Base-by-base conservation (phyloP, 2,797 vertebrate species). In the Phalanger gymnotis region DNA sequence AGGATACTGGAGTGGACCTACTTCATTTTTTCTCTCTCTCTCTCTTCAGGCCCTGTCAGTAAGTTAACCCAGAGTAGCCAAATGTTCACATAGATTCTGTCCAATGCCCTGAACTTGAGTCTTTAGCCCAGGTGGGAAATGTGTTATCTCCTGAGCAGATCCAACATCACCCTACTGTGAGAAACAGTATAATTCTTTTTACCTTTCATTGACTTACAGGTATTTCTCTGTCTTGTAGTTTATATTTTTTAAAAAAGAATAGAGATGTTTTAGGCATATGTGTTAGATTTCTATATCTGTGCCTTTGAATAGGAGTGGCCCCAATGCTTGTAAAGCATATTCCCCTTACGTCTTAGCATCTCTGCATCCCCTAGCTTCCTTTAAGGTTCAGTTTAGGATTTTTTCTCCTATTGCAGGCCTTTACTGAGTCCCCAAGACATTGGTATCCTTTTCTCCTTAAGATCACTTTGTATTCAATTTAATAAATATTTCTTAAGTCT, bases 81-180 rank as follows among this genome's bases (percentile, higher is more conserved):
- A 27, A 87, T 81, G 19, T 81, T 81, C n/a, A 25, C 19, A 40
- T 30, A 30, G 56, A 10, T 66, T 57, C 81, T 90, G 47, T 89
- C 61, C 53, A 13, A 19, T 19, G 57, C 27, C 53, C 90, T 97
- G 95, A 95, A 96, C 92, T 96, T 81, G 81, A 66, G 92, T 66
- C 53, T 54, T 27, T 25, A 3, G 27, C 55, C n/a, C 53, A 53
- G 9, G 0, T 19, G 52, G 96, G 54, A 40, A 87, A 51, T 25
- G 5, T 93, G 87, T 31, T 90, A n/a, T 93, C n/a, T 92, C 92
- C 57, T 1, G 0, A 94, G 58, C 55, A 94, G 95, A 94, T 96
- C 27, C 55, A 96, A 47, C 87, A 10, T 56, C 19, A 92, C 51
- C 34, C 53, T 92, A n/a, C 13, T 0, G 0, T 90, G 89, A 56